Conservation (phyloP, 1,140 invertebrate genomes). For the Zaprionus davidi region DNA sequence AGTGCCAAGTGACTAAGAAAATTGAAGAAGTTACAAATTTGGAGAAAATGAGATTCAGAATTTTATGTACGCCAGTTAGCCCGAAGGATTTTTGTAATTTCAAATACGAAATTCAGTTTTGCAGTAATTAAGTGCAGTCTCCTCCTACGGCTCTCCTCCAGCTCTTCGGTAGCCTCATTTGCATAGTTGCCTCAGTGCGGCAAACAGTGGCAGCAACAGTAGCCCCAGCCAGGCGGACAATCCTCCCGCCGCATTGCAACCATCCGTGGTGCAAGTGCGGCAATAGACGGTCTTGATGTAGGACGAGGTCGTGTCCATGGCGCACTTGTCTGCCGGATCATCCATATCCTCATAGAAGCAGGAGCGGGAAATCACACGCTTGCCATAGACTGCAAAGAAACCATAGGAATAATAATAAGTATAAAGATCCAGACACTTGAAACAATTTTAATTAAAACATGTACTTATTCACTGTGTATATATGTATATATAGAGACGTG, state of each 20-base stretch:
- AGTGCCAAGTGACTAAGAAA: constrained; percentile 2
- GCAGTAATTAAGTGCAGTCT: constrained; percentile 59
- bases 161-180: constrained; percentile 49
- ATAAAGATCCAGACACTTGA: constrained; percentile 29
- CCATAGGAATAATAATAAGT: constrained; percentile 23
- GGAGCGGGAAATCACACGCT: constrained; percentile 80
- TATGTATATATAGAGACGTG: background rate
- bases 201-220: constrained; percentile 56
- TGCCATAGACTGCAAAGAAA: constrained; percentile 77
- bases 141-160: constrained; percentile 3
- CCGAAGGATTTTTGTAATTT: constrained; percentile 38
- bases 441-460: constrained; percentile 63
- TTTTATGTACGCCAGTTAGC: constrained; percentile 16
- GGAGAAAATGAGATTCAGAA: constrained; percentile 9
- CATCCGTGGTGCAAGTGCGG: constrained; percentile 82
- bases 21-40: constrained; percentile 17
- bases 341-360: constrained; percentile 83
- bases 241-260: constrained; percentile 70
- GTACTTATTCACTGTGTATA: background rate
- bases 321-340: constrained; percentile 78
- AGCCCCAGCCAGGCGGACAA: constrained; percentile 44
- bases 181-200: constrained; percentile 62
- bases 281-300: constrained; percentile 83
- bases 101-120: constrained; percentile 36
- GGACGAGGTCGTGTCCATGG: constrained; percentile 79